Percentiles rank a stretch among this genome's conserved stretches.
Conservation (phyloP, 2,888 invertebrate genomes). For the Trachelus tabidus region DNA sequence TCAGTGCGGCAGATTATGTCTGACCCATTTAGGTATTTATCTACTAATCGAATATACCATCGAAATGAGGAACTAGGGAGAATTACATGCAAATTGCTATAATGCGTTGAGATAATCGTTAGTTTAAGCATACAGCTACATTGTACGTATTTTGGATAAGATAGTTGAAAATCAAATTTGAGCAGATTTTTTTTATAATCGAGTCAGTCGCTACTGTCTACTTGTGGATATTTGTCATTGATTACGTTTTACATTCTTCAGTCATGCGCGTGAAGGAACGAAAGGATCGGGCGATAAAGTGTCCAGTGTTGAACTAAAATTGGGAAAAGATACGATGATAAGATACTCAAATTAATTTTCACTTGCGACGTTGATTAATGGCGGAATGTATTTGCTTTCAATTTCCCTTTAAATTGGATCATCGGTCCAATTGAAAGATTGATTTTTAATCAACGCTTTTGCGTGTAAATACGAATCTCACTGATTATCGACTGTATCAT, state of each 20-base stretch:
- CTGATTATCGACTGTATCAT: background rate
- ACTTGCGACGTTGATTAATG: background rate
- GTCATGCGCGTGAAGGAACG: background rate
- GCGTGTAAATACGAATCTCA: background rate
- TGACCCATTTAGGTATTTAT: too few species aligned
- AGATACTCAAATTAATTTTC: background rate
- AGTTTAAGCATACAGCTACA: too few species aligned
- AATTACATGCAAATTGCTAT: too few species aligned
- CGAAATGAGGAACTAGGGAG: too few species aligned
- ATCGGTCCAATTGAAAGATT: background rate
- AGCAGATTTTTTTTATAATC: background rate
- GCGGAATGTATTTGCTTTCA: background rate
- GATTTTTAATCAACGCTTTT: background rate
- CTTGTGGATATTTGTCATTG: background rate
- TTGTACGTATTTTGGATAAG: background rate
- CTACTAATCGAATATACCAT: too few species aligned
- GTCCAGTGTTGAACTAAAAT: background rate
- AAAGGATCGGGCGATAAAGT: background rate
- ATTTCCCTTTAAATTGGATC: background rate
- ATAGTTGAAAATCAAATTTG: background rate
- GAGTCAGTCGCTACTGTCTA: background rate
- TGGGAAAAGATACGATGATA: background rate
- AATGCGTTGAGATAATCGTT: too few species aligned
- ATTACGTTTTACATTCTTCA: background rate
- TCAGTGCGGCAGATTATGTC: too few species aligned